Evolutionary conservation across 2,797 vertebrate genomes (phyloP).

Genomic region (Heteromormyrus szaboi): DNA sequence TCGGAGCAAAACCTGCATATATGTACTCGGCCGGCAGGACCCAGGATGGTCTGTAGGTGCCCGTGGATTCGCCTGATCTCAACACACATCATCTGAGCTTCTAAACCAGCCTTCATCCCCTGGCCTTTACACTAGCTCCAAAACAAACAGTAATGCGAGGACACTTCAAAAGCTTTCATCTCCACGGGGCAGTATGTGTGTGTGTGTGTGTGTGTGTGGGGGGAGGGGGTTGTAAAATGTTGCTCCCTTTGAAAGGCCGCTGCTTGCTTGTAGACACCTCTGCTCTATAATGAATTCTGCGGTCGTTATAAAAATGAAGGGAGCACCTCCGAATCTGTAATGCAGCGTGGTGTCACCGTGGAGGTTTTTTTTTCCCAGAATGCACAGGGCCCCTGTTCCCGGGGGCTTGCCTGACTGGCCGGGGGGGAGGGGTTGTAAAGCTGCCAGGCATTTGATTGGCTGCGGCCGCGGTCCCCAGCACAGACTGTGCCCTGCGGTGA

Average conservation of each 20-base stretch:
- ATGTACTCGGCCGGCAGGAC: background rate
- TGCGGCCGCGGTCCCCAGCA: conserved; percentile 8
- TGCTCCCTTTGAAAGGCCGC: conserved; percentile 1
- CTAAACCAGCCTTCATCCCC: conserved; percentile 41
- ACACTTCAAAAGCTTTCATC: conserved; percentile 22
- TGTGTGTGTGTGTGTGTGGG: background rate
- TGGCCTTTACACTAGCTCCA: conserved; percentile 4
- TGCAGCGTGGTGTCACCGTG: background rate
- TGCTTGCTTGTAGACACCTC: background rate
- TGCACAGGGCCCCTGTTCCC: background rate
- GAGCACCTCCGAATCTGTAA: background rate
- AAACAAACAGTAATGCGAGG: conserved; percentile 21
- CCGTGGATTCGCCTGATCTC: conserved; percentile 11
- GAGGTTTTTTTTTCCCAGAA: background rate
- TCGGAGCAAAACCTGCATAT: background rate
- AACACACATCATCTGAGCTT: conserved; percentile 38
- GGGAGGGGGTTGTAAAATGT: background rate
- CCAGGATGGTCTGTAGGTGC: background rate
- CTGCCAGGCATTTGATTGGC: conserved; percentile 25
- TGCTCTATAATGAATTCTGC: background rate
- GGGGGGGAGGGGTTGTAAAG: conserved; percentile 26
- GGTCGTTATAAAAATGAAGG: background rate
- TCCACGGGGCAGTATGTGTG: background rate
- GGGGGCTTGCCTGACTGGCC: conserved; percentile 13
- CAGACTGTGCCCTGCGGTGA: conserved; percentile 5